phyloP scores from a whole-genome alignment of 1,140 invertebrate genomes.

The Drosophila kohkoa region DNA sequence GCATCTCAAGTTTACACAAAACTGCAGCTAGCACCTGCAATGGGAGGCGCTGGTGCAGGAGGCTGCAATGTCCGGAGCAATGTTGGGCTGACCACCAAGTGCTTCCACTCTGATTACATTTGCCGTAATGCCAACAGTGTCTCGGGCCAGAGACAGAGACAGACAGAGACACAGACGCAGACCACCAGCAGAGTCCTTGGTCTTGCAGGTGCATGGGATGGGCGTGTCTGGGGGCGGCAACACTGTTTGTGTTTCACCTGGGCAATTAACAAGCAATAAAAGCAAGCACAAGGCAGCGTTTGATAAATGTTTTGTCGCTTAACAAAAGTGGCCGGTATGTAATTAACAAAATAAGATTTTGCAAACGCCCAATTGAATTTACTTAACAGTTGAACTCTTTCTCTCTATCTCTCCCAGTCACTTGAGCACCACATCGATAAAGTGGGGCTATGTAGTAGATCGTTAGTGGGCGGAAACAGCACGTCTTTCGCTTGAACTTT shows the following conservation, averaged over 20 bases:
- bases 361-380: conserved; percentile 67
- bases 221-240: conserved; percentile 64
- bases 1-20: conserved; percentile 18
- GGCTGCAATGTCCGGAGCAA: conserved; percentile 5
- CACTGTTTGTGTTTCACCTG: conserved; percentile 70
- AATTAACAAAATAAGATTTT: conserved; percentile 71
- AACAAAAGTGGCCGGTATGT: conserved; percentile 55
- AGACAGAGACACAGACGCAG: neutral
- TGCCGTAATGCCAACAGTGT: conserved; percentile 38
- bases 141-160: conserved; percentile 1
- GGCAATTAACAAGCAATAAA: conserved; percentile 83
- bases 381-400: neutral
- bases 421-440: too few species aligned
- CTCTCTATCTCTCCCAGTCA: too few species aligned
- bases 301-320: conserved; percentile 67
- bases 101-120: conserved; percentile 62
- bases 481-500: conserved; percentile 72
- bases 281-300: conserved; percentile 50
- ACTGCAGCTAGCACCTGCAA: neutral
- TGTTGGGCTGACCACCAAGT: conserved; percentile 54
- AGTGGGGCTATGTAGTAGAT: neutral
- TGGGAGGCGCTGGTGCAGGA: conserved; percentile 6
- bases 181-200: conserved; percentile 11
- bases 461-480: conserved; percentile 14
- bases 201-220: conserved; percentile 57